Percentiles rank a stretch among this genome's conserved stretches.
phyloP scores from a whole-genome alignment of 2,888 invertebrate genomes.

The Melinaea menophilus region DNA sequence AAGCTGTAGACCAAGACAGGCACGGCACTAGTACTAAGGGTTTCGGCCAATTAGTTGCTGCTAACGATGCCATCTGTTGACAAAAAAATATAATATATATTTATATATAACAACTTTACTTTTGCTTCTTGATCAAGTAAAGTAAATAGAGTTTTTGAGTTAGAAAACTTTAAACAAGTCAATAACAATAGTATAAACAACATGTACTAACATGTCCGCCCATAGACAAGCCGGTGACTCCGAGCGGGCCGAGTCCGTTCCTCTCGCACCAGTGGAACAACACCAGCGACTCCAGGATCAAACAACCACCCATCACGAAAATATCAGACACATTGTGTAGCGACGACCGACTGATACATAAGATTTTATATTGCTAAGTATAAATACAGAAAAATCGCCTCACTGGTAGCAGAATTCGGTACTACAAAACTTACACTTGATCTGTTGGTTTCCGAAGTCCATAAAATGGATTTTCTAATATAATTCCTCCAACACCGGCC shows the following conservation, averaged over 20 bases:
- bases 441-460: constrained; percentile 91
- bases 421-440: constrained; percentile 82
- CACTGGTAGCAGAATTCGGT: background rate
- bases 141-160: no score
- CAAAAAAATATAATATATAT: constrained; percentile 1
- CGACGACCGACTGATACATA: constrained; percentile 84
- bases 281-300: constrained; percentile 94
- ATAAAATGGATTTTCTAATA: constrained; percentile 98
- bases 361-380: background rate
- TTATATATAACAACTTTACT: background rate
- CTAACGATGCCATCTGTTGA: constrained; percentile 95
- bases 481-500: constrained; percentile 93
- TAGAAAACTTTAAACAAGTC: no score
- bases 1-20: constrained; percentile 98
- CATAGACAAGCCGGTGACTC: constrained; percentile 97
- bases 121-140: no score
- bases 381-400: background rate
- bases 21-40: constrained; percentile 96
- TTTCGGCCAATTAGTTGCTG: constrained; percentile 97
- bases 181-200: no score
- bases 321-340: constrained; percentile 97
- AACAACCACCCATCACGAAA: constrained; percentile 98
- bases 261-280: constrained; percentile 96
- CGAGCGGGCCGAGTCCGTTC: constrained; percentile 94
- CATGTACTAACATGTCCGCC: constrained; percentile 92